Conservation (phyloP, 2,797 vertebrate genomes). For the Craterocephalus amniculus region DNA sequence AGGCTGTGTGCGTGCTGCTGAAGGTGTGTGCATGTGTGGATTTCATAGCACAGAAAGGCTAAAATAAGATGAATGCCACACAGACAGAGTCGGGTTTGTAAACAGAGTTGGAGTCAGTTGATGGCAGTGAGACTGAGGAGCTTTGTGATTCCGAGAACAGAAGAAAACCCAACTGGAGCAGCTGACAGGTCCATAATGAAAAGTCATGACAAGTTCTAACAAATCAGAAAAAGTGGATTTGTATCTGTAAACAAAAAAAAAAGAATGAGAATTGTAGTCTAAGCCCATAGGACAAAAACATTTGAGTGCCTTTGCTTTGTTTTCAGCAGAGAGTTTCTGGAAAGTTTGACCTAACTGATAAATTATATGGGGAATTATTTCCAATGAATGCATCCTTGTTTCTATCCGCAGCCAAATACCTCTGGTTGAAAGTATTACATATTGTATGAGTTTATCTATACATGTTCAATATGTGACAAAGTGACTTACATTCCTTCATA, state of each 20-base stretch:
- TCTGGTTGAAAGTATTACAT: neutral
- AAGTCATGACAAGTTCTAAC: slow-evolving; percentile 48
- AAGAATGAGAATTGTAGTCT: neutral
- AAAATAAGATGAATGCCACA: slow-evolving; percentile 46
- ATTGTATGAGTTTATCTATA: neutral
- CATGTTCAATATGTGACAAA: neutral
- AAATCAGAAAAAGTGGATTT: slow-evolving; percentile 15
- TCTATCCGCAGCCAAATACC: neutral
- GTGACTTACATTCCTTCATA: neutral
- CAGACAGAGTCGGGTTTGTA: slow-evolving; percentile 33
- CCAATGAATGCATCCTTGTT: neutral
- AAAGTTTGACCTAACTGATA: slow-evolving; percentile 7
- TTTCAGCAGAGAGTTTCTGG: neutral
- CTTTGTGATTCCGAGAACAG: slow-evolving; percentile 36
- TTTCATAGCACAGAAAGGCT: slow-evolving; percentile 16
- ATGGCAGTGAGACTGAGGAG: slow-evolving; percentile 47
- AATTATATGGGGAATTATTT: neutral
- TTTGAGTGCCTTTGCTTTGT: neutral
- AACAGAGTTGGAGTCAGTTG: slow-evolving; percentile 48
- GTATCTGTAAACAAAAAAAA: slow-evolving; percentile 1
- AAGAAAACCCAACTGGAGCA: slow-evolving; percentile 33
- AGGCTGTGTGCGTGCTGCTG: neutral
- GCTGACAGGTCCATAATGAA: slow-evolving; percentile 46
- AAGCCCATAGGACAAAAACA: neutral
- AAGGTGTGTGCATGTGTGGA: slow-evolving; percentile 1